These are phyloP conservation scores for Exocentrus adspersus DNA, from an alignment of 2,888 invertebrate species.

Conservation along the genomic window DNA sequence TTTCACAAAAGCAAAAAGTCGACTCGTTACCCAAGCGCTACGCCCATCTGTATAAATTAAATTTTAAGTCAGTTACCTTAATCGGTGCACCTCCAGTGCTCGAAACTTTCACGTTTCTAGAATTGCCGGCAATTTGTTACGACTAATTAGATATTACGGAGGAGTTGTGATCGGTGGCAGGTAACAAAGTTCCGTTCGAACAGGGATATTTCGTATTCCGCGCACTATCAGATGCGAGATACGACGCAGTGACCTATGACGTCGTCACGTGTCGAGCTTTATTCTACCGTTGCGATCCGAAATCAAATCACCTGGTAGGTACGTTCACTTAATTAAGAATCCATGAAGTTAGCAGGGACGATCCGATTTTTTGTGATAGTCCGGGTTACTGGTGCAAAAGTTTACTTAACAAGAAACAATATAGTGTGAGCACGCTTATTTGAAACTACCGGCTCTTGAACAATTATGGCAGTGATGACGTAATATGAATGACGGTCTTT, in stretches of 20 bases:
- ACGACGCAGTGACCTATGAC: slow-evolving; percentile 58
- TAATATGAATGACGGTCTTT: too few species aligned
- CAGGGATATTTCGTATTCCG: slow-evolving; percentile 52
- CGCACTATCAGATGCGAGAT: slow-evolving; percentile 46
- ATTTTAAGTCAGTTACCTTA: slow-evolving; percentile 37
- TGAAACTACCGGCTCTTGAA: too few species aligned
- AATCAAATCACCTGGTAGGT: slow-evolving; percentile 54
- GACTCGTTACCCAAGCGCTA: slow-evolving; percentile 1
- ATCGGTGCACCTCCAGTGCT: slow-evolving; percentile 34
- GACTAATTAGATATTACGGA: slow-evolving; percentile 49
- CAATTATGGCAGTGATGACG: too few species aligned
- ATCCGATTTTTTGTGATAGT: slow-evolving; percentile 11
- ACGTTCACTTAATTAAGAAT: slow-evolving; percentile 47
- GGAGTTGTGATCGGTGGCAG: slow-evolving; percentile 46
- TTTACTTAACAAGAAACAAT: too few species aligned
- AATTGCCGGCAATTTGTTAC: slow-evolving; percentile 50
- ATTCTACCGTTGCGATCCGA: slow-evolving; percentile 52
- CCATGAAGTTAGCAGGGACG: slow-evolving; percentile 25
- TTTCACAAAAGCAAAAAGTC: slow-evolving; percentile 14
- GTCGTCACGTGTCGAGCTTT: slow-evolving; percentile 53
- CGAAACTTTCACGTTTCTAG: slow-evolving; percentile 43
- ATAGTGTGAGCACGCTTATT: too few species aligned
- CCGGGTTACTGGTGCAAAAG: background rate
- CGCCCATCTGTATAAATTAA: slow-evolving; percentile 22
- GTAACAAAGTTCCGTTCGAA: slow-evolving; percentile 45